Evolutionary conservation across 2,888 invertebrate species (phyloP).

Genomic region (Scotopteryx bipunctaria): DNA sequence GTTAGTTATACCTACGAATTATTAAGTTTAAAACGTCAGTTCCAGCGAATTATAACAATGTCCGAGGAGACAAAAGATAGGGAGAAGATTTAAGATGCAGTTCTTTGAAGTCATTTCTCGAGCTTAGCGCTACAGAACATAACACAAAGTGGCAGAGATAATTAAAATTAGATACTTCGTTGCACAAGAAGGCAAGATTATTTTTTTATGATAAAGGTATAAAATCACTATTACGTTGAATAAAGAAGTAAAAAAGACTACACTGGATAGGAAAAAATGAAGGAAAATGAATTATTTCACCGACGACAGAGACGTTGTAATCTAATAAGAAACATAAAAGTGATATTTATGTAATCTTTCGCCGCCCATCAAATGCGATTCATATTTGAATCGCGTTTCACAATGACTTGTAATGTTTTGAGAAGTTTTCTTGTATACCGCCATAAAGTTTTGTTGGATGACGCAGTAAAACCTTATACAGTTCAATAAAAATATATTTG

Average conservation of each 20-base stretch:
- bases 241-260: no score
- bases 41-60: neutral
- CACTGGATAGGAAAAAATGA: no score
- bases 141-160: conserved; percentile 23
- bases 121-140: conserved; percentile 4
- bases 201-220: no score
- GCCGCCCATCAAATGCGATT: conserved; percentile 42
- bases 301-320: neutral
- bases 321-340: conserved; percentile 32
- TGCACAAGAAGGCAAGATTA: no score
- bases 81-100: conserved; percentile 34
- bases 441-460: conserved; percentile 61
- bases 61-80: neutral
- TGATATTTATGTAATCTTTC: conserved; percentile 35
- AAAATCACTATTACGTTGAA: no score
- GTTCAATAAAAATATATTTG: conserved; percentile 72
- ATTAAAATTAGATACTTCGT: no score
- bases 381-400: conserved; percentile 46
- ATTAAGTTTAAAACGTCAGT: no score
- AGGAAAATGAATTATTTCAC: no score
- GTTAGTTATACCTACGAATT: no score
- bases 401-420: conserved; percentile 51
- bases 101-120: conserved; percentile 34
- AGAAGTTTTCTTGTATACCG: conserved; percentile 52
- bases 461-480: conserved; percentile 68